Percentiles rank a stretch among this genome's conserved stretches.
Evolutionary conservation across 1,140 invertebrate genomes (phyloP).

Genomic region (Apis cerana): DNA sequence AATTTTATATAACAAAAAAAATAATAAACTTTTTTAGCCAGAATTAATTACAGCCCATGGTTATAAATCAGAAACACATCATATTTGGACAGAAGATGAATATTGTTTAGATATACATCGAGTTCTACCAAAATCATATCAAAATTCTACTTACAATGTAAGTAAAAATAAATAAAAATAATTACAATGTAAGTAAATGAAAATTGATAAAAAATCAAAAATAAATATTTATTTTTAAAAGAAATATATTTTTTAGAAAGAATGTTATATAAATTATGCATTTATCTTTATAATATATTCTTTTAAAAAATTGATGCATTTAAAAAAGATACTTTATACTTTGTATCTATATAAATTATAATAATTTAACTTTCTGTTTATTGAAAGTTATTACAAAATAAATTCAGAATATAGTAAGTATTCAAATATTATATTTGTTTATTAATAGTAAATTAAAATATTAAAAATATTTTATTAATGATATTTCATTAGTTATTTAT

Average conservation of each 20-base stretch:
- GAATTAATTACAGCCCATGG: conserved; percentile 82
- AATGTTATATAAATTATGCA: no score
- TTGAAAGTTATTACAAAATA: not conserved
- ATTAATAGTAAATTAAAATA: no score
- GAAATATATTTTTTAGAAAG: no score
- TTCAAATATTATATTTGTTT: not conserved
- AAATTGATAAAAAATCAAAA: not conserved
- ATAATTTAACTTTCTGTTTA: not conserved
- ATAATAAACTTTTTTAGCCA: conserved; percentile 74
- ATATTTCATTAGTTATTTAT: not conserved
- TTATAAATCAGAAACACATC: conserved; percentile 85
- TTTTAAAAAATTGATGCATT: not conserved
- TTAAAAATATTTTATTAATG: not conserved
- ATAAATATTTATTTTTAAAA: no score
- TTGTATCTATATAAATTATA: not conserved
- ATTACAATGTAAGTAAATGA: not conserved
- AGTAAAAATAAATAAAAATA: no score
- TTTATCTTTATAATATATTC: no score
- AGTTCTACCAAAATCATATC: conserved; percentile 77
- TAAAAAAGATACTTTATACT: no score
- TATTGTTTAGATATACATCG: conserved; percentile 87
- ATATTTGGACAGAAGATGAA: conserved; percentile 86
- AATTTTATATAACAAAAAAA: not conserved
- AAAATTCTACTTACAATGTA: not conserved
- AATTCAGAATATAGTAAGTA: not conserved